These are phyloP conservation scores for Mallotus villosus DNA, from an alignment of 2,797 vertebrate genomes.

Conservation along the genomic window DNA sequence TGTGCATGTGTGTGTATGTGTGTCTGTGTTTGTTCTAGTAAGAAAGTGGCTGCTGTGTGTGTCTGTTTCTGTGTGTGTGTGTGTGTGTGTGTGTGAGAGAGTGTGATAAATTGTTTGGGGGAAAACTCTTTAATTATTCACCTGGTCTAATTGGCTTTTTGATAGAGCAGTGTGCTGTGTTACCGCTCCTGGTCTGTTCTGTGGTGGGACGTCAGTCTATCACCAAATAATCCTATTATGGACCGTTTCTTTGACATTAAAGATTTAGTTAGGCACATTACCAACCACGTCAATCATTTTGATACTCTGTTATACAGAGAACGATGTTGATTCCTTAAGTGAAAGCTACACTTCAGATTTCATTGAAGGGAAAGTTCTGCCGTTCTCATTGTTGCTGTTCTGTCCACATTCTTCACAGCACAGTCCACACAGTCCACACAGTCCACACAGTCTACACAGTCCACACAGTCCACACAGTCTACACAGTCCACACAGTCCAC, in stretches of 20 bases:
- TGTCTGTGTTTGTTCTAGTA: background rate
- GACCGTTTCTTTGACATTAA: no score
- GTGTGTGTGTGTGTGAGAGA: background rate
- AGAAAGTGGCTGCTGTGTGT: no score
- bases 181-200: no score
- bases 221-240: no score
- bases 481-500: no score
- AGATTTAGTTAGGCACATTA: background rate
- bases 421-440: no score
- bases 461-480: no score
- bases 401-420: no score
- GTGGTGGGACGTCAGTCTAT: no score
- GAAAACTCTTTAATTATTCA: background rate
- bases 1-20: conserved; percentile 5
- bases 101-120: background rate
- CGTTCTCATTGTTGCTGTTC: background rate
- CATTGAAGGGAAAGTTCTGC: background rate
- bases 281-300: background rate
- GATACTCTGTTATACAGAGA: background rate
- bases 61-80: background rate
- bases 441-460: no score
- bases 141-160: background rate
- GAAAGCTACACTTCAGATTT: background rate
- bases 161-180: background rate
- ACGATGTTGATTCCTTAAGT: background rate